Evolutionary conservation across 2,888 invertebrate species (phyloP), one percentile per base, ranked within the genome.

Genomic region (Erebia aethiops): DNA sequence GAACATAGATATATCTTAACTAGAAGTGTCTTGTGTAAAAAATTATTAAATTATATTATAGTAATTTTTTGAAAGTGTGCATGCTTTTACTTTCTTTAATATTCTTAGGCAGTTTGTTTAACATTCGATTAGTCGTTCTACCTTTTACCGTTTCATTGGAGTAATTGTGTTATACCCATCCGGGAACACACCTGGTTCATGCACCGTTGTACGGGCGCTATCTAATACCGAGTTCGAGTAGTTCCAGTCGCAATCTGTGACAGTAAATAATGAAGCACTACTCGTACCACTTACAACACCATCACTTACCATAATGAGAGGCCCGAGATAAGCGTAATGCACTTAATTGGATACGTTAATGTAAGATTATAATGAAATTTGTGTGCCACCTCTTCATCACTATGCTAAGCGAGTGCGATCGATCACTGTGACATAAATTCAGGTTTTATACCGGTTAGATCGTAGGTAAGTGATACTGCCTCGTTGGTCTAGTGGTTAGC

Each of bases 221-320:
- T 52, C 64, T 67, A 57, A 67, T 58, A 58, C 26, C 16, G 57
- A 49, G 16, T 67, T 67, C 56, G 67, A 67, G 11, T 26, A 62
- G 64, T 64, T 41, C 26, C 57, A 66, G 46, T 46, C 60, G 60
- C 79, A 75, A 79, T 74, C 77, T 79, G 54, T 58, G 90, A 87
- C 86, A 78, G 86, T 86, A 87, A 90, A 87, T 91, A 89, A 90
- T 90, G 89, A 84, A 85, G 82, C 81, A 80, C 83, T 76, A 80
- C 83, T 81, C 80, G 82, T 82, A 82, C 84, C 86, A 86, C 87
- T 91, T 87, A 89, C 83, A 81, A 79, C 79, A 79, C 85, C 85
- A 87, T 87, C 84, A 83, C 82, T 83, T 83, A 85, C 85, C 81
- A 84, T 89, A 91, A 89, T 90, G 87, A 88, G 85, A 80, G 80